Conservation (phyloP, 2,113 vertebrate species). For the Drymodes brunneopygia region DNA sequence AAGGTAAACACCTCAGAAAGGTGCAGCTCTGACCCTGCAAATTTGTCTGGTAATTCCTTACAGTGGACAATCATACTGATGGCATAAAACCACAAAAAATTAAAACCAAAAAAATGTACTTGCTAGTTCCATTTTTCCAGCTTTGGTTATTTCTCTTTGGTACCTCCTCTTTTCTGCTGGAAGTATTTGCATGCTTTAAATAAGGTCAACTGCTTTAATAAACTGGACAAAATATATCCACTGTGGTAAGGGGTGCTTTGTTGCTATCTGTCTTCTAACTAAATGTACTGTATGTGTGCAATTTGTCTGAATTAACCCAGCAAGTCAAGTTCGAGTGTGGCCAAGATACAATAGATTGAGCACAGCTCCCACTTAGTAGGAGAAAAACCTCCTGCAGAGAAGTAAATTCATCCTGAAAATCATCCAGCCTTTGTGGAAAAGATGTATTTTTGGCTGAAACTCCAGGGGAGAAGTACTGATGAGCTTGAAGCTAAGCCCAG, state of each 20-base stretch:
- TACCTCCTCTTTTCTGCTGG: background rate
- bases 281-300: background rate
- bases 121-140: background rate
- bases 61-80: rapidly evolving
- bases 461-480: slow-evolving; percentile 53
- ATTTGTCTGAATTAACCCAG: slow-evolving; percentile 24
- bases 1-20: background rate
- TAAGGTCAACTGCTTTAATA: background rate
- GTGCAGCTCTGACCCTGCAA: background rate
- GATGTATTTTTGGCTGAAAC: slow-evolving; percentile 43
- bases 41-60: background rate
- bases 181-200: background rate
- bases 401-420: slow-evolving; percentile 50
- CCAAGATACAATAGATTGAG: slow-evolving; percentile 13
- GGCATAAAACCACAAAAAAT: background rate
- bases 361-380: slow-evolving; percentile 27
- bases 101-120: background rate
- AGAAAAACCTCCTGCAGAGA: slow-evolving; percentile 26
- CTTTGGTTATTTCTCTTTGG: background rate
- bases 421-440: slow-evolving; percentile 61
- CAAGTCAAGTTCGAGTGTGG: background rate
- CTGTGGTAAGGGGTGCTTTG: background rate
- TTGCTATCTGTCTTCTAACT: slow-evolving; percentile 13
- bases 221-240: background rate
- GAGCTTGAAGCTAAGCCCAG: slow-evolving; percentile 59